Percentiles rank a stretch among this genome's conserved stretches.
Evolutionary conservation across 2,797 vertebrate genomes (phyloP).

Genomic region (Sebastes reedi): DNA sequence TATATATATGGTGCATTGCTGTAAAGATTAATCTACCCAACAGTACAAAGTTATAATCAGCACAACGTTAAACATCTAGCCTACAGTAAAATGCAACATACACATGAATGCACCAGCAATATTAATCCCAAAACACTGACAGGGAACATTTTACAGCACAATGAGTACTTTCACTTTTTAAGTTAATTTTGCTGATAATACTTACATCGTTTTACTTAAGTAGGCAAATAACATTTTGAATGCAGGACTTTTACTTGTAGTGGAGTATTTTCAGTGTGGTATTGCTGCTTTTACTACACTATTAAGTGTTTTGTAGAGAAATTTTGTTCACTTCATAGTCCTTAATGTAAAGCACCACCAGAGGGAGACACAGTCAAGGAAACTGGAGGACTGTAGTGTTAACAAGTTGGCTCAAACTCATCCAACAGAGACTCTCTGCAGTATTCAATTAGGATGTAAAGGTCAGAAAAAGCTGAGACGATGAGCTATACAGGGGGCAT

Average conservation of each 20-base stretch:
- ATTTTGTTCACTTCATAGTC: neutral
- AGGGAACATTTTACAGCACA: neutral
- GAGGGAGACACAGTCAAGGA: conserved; percentile 21
- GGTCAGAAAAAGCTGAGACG: neutral
- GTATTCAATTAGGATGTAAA: neutral
- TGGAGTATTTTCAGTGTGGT: neutral
- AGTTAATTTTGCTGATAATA: neutral
- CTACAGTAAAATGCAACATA: neutral
- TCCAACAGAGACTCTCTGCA: neutral
- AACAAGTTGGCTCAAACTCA: neutral
- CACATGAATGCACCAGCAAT: neutral
- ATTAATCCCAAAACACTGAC: neutral
- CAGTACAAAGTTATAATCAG: neutral
- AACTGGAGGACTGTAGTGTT: neutral
- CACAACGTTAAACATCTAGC: neutral
- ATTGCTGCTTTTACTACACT: neutral
- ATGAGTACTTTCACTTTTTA: neutral
- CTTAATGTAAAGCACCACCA: neutral
- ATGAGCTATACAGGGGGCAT: no score
- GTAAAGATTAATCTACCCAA: neutral
- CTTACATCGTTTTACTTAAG: neutral
- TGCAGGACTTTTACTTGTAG: neutral
- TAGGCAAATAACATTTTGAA: no score
- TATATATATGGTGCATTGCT: neutral
- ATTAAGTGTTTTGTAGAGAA: neutral